Percentiles rank a stretch among this genome's conserved stretches.
Conservation (phyloP, 2,797 vertebrate species). For the Sebastes diploproa region DNA sequence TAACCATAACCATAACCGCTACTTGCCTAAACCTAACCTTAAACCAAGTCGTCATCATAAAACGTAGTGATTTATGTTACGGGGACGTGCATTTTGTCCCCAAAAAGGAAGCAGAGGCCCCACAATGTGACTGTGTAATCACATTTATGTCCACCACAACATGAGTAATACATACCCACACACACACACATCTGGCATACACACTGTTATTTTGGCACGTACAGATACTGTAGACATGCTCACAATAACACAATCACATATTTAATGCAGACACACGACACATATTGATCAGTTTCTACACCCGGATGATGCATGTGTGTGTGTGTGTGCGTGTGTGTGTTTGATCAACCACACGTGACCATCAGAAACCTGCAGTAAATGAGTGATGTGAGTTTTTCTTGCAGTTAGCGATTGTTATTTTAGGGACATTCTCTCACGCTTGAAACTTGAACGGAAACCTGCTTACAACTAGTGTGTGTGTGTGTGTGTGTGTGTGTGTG, state of each 20-base stretch:
- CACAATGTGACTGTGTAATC: too few species aligned
- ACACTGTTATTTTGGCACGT: not conserved
- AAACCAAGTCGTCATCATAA: too few species aligned
- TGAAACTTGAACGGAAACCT: too few species aligned
- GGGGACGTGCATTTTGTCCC: too few species aligned
- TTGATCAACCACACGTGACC: not conserved
- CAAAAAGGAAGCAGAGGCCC: too few species aligned
- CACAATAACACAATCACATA: not conserved
- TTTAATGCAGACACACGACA: not conserved
- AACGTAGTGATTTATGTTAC: too few species aligned
- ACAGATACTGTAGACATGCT: not conserved
- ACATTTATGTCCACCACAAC: too few species aligned
- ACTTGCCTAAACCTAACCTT: too few species aligned
- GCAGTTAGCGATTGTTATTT: slow-evolving; percentile 15
- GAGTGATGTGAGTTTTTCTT: slow-evolving; percentile 6
- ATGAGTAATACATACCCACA: too few species aligned
- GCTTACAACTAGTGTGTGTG: not conserved
- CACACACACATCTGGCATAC: not conserved
- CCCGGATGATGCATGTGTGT: not conserved
- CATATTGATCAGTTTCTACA: not conserved
- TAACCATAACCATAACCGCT: too few species aligned
- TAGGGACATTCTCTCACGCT: not conserved
- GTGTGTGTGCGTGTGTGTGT: not conserved
- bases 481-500: too few species aligned
- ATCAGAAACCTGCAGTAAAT: slow-evolving; percentile 16